Evolutionary conservation across 2,888 invertebrate genomes (phyloP), one percentile per base, ranked within the genome.

Genomic region (Agrilus cyanescens): DNA sequence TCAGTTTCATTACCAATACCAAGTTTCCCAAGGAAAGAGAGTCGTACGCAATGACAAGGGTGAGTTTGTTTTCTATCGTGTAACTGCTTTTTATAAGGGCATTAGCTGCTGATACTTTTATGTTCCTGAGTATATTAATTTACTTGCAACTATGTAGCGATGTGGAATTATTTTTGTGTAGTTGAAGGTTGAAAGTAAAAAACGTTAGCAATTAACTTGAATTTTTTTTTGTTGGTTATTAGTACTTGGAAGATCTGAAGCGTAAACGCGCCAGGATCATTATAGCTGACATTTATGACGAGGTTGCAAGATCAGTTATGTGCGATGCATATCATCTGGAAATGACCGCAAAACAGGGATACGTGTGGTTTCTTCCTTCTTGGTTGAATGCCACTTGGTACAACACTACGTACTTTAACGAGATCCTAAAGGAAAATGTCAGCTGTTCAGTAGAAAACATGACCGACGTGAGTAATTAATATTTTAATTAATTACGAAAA

Each of bases 341-440:
- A 47, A 85, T 87, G 76, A 76, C 78, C 15, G 78, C 80, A 1
- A 60, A 63, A 37, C 65, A 82, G 51, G 86, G 85, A 32, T 86
- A 83, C 62, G 83, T 85, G 2, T 93, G 91, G 91, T 85, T 93
- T 59, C 69, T 93, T 43, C 88, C 91, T 0, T 71, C 75, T 30
- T 82, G 86, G 80, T 69, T 84, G 14, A 70, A 74, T 6, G 60
- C 69, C 2, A 65, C 73, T 48, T 82, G 82, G 79, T 76, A 73
- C 57, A 67, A 78, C 50, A 77, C 77, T 1, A 73, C 74, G 46
- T 62, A 60, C 16, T 70, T 69, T 52, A 72, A 73, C 47, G 10
- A 41, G 2, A 41, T 53, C 12, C 53, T 55, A 47, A 53, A 66
- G 34, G 64, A 64, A 44, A 54, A 52, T 25, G 69, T 77, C 12